Evolutionary conservation across 2,888 invertebrate genomes (phyloP), one percentile per base, ranked within the genome.

Genomic region (Auanema sp.): DNA sequence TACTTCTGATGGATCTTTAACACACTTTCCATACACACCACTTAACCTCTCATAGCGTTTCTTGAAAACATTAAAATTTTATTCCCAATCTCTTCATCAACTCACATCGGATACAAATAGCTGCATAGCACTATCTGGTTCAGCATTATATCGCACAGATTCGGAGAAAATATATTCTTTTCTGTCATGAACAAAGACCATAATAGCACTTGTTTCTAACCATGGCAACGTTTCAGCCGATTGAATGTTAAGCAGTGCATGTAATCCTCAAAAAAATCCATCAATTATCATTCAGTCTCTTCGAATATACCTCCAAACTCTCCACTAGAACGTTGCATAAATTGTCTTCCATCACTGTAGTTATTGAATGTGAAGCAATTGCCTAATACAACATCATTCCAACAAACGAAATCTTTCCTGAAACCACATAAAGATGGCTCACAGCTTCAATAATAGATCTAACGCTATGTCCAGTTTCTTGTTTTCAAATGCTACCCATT

Each of bases 281-380:
- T 52, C 24, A 23, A 5, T 5, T 47, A 18, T 14, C 14, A 43
- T 14, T 12, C 14, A 12, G n/a, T n/a, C n/a, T n/a, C n/a, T n/a
- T n/a, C n/a, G n/a, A n/a, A n/a, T n/a, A 33, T 8, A 33, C 33
- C 33, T 33, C 33, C 33, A 33, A 33, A 33, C 33, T 33, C 33
- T 33, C 33, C 33, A 33, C 33, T 33, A 5, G 33, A 33, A 5
- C 33, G 33, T 5, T 3, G 4, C 33, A 33, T 33, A 8, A 33
- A 33, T 8, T 33, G 4, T 5, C 4, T 33, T 33, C 33, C 33
- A 33, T 33, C 33, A 8, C 33, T 33, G 0, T 40, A 50, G 40
- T 74, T 70, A 41, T 77, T 77, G 61, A 76, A 76, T 1, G 77
- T 75, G 57, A 74, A 77, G 44, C 77, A 77, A n/a, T 75, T 75